phyloP scores from a whole-genome alignment of 1,140 invertebrate species.

The Leptinotarsa undecemlineata region DNA sequence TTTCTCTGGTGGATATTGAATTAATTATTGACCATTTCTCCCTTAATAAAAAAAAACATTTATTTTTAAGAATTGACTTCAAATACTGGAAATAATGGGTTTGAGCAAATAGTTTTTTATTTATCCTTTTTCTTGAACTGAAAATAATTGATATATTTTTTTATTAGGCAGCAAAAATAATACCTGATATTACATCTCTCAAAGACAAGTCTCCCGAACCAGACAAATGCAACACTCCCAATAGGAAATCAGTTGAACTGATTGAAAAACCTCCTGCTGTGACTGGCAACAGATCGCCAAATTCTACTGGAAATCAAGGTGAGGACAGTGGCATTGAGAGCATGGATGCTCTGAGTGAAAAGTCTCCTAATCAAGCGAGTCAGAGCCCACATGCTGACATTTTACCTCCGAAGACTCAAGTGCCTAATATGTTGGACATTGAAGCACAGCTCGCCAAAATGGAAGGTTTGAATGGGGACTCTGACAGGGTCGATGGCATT shows the following conservation, averaged over 20 bases:
- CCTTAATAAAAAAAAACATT: too few species aligned
- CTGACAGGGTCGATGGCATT: conserved; percentile 19
- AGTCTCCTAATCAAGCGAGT: conserved; percentile 71
- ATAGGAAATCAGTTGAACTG: conserved; percentile 37
- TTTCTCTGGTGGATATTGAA: too few species aligned
- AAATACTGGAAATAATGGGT: too few species aligned
- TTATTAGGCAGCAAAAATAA: conserved; percentile 14
- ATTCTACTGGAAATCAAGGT: conserved; percentile 60
- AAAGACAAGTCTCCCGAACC: conserved; percentile 52
- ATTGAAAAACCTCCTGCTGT: conserved; percentile 31
- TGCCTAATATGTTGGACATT: conserved; percentile 65
- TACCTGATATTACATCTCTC: background rate
- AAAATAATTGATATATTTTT: background rate
- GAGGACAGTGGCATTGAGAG: conserved; percentile 92
- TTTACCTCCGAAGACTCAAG: conserved; percentile 51
- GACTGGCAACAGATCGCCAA: conserved; percentile 47
- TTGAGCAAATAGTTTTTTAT: too few species aligned
- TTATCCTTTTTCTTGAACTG: too few species aligned
- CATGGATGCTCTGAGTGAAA: conserved; percentile 90
- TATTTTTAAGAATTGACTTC: too few species aligned
- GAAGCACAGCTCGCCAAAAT: conserved; percentile 69
- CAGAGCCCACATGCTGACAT: conserved; percentile 61
- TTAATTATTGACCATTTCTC: too few species aligned
- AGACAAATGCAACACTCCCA: conserved; percentile 50
- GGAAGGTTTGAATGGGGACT: conserved; percentile 59